Conservation (phyloP, 2,888 invertebrate species). For the Hydraecia micacea region DNA sequence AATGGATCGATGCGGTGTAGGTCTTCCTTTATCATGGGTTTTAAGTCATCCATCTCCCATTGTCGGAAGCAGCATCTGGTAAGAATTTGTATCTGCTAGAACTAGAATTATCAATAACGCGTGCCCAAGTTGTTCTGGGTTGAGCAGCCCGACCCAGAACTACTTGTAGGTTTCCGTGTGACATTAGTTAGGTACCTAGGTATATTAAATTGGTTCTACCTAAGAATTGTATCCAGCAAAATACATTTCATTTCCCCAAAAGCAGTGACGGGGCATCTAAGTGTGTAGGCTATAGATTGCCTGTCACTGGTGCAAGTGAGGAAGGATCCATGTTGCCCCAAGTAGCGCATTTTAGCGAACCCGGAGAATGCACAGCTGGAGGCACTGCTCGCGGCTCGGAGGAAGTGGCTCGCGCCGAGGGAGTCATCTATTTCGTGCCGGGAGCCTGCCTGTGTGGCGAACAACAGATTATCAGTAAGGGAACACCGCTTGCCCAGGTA, state of each 20-base stretch:
- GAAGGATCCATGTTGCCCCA: constrained; percentile 94
- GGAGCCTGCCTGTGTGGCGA: constrained; percentile 92
- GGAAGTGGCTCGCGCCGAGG: constrained; percentile 94
- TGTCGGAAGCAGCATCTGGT: constrained; percentile 77
- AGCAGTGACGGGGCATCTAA: constrained; percentile 81
- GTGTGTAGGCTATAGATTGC: constrained; percentile 94
- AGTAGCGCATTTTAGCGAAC: constrained; percentile 93
- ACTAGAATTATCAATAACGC: not conserved
- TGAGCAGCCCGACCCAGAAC: not conserved
- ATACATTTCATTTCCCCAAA: constrained; percentile 77
- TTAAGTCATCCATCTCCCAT: constrained; percentile 80
- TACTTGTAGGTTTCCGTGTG: not conserved
- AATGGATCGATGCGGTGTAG: constrained; percentile 73
- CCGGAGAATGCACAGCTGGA: constrained; percentile 92
- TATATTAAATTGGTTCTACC: constrained; percentile 67
- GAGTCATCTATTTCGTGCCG: constrained; percentile 94
- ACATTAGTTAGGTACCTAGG: not conserved
- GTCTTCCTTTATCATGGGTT: constrained; percentile 74
- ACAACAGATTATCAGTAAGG: not conserved
- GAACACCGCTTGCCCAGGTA: not conserved
- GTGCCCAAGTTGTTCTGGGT: not conserved
- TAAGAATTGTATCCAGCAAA: constrained; percentile 79
- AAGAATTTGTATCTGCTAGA: not conserved
- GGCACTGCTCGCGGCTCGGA: constrained; percentile 94
- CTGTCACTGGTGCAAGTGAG: constrained; percentile 92